Evolutionary conservation across 1,140 invertebrate genomes (phyloP).

Genomic region (Neodiprion virginianus): DNA sequence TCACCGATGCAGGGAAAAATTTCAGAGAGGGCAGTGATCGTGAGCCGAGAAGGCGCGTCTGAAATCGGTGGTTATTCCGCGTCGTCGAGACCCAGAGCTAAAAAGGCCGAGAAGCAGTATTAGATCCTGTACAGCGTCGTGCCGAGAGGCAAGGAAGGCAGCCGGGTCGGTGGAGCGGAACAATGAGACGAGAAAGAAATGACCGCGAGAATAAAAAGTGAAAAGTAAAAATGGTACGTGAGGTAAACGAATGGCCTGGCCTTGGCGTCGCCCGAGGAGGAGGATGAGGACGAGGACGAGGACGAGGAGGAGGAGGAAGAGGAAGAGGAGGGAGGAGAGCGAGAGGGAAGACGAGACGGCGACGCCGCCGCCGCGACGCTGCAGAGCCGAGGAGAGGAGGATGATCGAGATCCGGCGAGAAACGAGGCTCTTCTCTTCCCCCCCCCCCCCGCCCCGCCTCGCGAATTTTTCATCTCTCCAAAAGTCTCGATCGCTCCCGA

Average conservation of each 20-base stretch:
- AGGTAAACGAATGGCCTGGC: constrained; percentile 6
- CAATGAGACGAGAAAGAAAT: constrained; percentile 1
- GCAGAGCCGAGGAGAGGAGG: constrained; percentile 8
- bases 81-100: neutral
- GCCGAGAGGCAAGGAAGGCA: neutral
- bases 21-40: too few species aligned
- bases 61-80: too few species aligned
- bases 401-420: constrained; percentile 25
- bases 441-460: constrained; percentile 26
- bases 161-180: neutral
- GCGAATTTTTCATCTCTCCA: constrained; percentile 25
- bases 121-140: neutral
- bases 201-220: constrained; percentile 1
- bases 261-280: constrained; percentile 2
- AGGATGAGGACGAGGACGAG: neutral
- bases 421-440: neutral
- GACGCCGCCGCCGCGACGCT: constrained; percentile 3
- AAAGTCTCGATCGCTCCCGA: neutral
- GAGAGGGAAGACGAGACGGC: neutral
- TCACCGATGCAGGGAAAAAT: too few species aligned
- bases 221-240: neutral
- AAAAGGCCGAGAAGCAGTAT: neutral
- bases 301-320: constrained; percentile 1
- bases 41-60: too few species aligned
- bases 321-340: constrained; percentile 10